phyloP scores from a whole-genome alignment of 1,140 invertebrate species.

The Scaptomyza hsui region DNA sequence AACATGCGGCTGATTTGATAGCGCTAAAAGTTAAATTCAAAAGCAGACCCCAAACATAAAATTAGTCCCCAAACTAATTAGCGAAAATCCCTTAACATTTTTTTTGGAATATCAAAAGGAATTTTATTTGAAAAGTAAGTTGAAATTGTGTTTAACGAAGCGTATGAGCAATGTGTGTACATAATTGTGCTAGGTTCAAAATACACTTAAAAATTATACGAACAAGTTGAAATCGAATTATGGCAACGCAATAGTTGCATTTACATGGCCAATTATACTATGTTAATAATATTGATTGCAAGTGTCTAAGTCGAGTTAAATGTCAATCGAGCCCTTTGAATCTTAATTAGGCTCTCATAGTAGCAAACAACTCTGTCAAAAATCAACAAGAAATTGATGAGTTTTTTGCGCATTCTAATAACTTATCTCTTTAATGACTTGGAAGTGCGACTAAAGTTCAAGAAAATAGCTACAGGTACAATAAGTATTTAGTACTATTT shows the following conservation, averaged over 20 bases:
- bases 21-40: conserved; percentile 9
- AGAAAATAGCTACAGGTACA: neutral
- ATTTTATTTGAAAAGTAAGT: conserved; percentile 25
- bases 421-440: neutral
- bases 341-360: conserved; percentile 1
- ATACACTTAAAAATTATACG: neutral
- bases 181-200: conserved; percentile 5
- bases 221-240: neutral
- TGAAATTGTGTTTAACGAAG: conserved; percentile 25
- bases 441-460: neutral
- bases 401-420: neutral
- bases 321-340: neutral
- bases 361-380: neutral
- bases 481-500: neutral
- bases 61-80: conserved; percentile 1
- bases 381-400: neutral
- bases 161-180: conserved; percentile 38
- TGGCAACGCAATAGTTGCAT: neutral
- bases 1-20: conserved; percentile 39
- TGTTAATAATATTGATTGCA: neutral
- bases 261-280: neutral
- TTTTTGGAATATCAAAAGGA: conserved; percentile 49
- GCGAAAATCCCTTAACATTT: neutral
- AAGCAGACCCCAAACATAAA: neutral
- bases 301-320: neutral